Evolutionary conservation across 30 jellyfish, hydroid and myxozoan genomes (phyloP), one percentile per base, ranked within the genome.

Genomic region (Catostylus mosaicus): DNA sequence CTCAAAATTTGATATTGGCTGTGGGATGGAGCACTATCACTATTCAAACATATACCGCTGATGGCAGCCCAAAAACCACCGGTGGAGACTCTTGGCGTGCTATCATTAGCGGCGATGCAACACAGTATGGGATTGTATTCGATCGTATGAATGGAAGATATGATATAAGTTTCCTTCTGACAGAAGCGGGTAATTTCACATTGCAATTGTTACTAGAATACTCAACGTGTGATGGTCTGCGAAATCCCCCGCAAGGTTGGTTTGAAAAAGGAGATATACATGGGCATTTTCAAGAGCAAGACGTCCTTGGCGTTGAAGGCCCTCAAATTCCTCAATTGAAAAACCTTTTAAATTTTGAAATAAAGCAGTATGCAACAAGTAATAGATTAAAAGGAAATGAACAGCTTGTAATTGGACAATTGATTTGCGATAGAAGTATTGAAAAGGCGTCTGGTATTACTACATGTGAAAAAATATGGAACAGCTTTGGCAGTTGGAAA

Each of bases 1-100:
- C 11, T 24, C 12, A 47, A 9, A 62, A 50, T 24, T 19, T 73
- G 19, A 73, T 46, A 22, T n/a, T 33, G 11, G 70, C 18, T 32
- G 79, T 78, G 12, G 74, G 20, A 29, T 77, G 36, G 33, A 54
- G 78, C 31, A 64, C 20, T 7, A 48, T 80, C 26, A 33, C 40
- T 38, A 19, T 80, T 20, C 74, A 62, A 36, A 36, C 83, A 7
- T 47, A 80, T 29, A 66, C 82, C 27, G 33, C 48, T 20, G 73
- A 67, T 32, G 92, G 92, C 27, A 31, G 27, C 24, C 27, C 30
- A 16, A 82, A 82, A 36, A 54, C 6, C 0, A 5, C 8, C 35
- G 92, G 92, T 8, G 92, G 92, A 12, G 92, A 82, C 70, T 67
- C 77, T 1, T 68, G 86, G 87, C 78, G 71, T 24, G 92, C 62